Evolutionary conservation across 2,888 invertebrate genomes (phyloP), one percentile per base, ranked within the genome.

Genomic region (Drosophila dives): DNA sequence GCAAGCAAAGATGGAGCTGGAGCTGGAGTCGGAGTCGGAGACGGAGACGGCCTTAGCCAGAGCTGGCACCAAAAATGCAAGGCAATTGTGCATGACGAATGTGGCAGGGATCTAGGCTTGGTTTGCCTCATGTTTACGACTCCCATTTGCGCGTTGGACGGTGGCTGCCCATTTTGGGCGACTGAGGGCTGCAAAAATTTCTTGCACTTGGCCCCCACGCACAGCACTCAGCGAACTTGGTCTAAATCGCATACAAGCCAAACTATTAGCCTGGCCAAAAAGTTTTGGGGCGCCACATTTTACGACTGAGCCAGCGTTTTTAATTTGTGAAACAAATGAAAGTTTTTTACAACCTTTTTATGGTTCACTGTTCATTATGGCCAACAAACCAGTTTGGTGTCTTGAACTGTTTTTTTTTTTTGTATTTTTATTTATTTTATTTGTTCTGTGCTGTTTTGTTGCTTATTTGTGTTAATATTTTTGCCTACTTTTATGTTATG

Each of bases 301-400:
- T 86, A 89, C 76, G 83, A 63, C 69, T 71, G 70, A 53, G 42
- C 38, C 59, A 40, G 73, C 77, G 86, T 83, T 86, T 86, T 86
- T 86, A 86, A 86, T 86, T 86, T 86, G 85, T 82, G 86, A 79
- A 89, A 81, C 86, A 89, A 86, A 85, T 81, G 87, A 89, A 87
- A 86, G 86, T 89, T 87, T 75, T 87, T 87, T 89, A 88, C 86
- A 87, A 84, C 89, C 82, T 88, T 88, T 88, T 88, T 88, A 89
- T 82, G 86, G 82, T 83, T 86, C 83, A 80, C 81, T 83, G 89
- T 83, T 89, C 85, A 86, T 86, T 86, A 86, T 81, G 81, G 70
- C 75, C 68, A 63, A 50, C 66, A 70, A 72, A 65, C 65, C 75
- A 80, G 72, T 78, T 71, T 71, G 71, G 76, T 78, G 76, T 84